Evolutionary conservation across 1,140 invertebrate genomes (phyloP).

Genomic region (Lordiphosa clarofinis): DNA sequence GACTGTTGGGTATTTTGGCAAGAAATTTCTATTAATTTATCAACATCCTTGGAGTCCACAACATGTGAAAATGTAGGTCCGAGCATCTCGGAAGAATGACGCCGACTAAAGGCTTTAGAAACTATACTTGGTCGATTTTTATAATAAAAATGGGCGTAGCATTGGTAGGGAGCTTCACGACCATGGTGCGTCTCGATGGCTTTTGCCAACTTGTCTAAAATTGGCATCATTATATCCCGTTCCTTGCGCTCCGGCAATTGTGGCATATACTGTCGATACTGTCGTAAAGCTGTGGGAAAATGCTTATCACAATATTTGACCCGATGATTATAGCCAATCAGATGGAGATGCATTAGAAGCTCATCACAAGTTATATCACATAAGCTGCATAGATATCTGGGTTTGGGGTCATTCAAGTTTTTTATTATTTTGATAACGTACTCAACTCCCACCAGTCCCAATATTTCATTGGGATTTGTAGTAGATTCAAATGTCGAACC

Average conservation of each 20-base stretch:
- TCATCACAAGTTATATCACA: slow-evolving; percentile 55
- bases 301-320: slow-evolving; percentile 72
- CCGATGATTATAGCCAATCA: slow-evolving; percentile 62
- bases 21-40: slow-evolving; percentile 40
- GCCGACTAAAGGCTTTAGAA: slow-evolving; percentile 44
- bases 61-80: slow-evolving; percentile 69
- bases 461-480: slow-evolving; percentile 21
- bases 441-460: slow-evolving; percentile 65
- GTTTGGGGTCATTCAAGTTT: slow-evolving; percentile 12
- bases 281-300: slow-evolving; percentile 63
- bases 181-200: slow-evolving; percentile 72
- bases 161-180: slow-evolving; percentile 48
- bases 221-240: slow-evolving; percentile 51
- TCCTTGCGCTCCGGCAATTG: slow-evolving; percentile 38
- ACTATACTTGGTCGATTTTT: slow-evolving; percentile 45
- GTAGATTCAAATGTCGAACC: slow-evolving; percentile 36
- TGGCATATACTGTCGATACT: slow-evolving; percentile 52
- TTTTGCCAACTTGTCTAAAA: slow-evolving; percentile 53
- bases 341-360: slow-evolving; percentile 60
- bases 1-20: slow-evolving; percentile 4
- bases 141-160: slow-evolving; percentile 48
- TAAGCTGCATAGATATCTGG: slow-evolving; percentile 50
- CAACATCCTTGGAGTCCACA: slow-evolving; percentile 55
- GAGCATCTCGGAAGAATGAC: slow-evolving; percentile 57
- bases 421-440: slow-evolving; percentile 70